A percentile compares a stretch with the other conserved stretches of the same genome.
phyloP scores from a whole-genome alignment of 2,113 vertebrate species.

The Martes martes region DNA sequence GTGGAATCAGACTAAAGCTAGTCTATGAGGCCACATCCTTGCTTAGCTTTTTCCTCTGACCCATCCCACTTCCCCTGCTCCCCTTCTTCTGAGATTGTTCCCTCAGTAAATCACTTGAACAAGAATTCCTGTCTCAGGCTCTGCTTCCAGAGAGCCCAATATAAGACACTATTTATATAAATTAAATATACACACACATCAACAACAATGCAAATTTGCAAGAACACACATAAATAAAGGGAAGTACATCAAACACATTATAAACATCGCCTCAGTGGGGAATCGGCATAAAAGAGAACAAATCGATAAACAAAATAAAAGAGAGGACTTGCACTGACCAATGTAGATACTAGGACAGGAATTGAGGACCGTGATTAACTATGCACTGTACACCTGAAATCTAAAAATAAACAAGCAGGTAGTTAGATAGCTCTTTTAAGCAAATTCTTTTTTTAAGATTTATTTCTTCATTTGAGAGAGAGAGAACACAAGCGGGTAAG shows the following conservation, averaged over 20 bases:
- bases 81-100: not conserved
- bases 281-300: not conserved
- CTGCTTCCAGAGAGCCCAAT: not conserved
- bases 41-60: not conserved
- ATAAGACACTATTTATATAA: not conserved
- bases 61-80: not conserved
- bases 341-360: not conserved
- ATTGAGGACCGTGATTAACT: not conserved
- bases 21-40: not conserved
- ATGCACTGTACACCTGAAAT: not conserved
- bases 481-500: not conserved
- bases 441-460: not conserved
- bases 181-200: not conserved
- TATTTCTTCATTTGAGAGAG: not conserved
- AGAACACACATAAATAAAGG: not conserved
- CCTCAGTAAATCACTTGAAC: not conserved
- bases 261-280: not conserved
- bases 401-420: not conserved
- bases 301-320: not conserved
- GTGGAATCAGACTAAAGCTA: not conserved
- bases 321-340: not conserved
- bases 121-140: not conserved
- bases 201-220: not conserved
- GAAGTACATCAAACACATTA: not conserved
- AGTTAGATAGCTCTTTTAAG: not conserved